Evolutionary conservation across 1,140 invertebrate genomes (phyloP), one percentile per base, ranked within the genome.

Genomic region (Vanessa atalanta): DNA sequence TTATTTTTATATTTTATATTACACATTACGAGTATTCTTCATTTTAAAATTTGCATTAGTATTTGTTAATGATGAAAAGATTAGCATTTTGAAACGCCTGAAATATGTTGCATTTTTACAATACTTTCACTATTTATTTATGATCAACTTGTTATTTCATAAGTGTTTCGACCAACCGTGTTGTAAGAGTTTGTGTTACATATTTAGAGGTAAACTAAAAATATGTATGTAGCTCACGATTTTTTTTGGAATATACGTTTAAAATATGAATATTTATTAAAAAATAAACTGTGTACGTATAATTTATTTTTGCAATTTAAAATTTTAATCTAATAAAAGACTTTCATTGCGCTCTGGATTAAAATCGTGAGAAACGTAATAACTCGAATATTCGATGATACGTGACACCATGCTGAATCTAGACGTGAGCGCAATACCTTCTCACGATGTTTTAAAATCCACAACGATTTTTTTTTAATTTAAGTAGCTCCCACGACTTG

Each of bases 321-420:
- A 43, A 43, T 2, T 43, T 43, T 43, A 1, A 43, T 43, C 37
- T 51, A 51, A 51, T 51, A 51, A n/a, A n/a, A 13, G 5, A 61
- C 26, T 57, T 3, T 6, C 7, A 7, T 20, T 23, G 23, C 53
- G 9, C 16, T 69, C 26, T 43, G 13, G 31, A 16, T 2, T 37
- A 47, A 63, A 11, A 73, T n/a, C 71, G 65, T 73, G 72, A 64
- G 72, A 73, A 68, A 50, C 66, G 48, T 73, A 63, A 73, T 53
- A 73, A 68, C 68, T 31, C n/a, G 65, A 73, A 68, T 47, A 69
- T 73, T 73, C 72, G 72, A 73, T 64, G 72, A 73, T 65, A 73
- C 72, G 60, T 63, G 72, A 73, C 65, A 73, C 57, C 47, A 67
- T 61, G 47, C 51, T 53, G 47, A 14, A 47, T 60, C 47, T 63